Base-by-base conservation (phyloP, 2,797 vertebrate species). In the Synanceia verrucosa region DNA sequence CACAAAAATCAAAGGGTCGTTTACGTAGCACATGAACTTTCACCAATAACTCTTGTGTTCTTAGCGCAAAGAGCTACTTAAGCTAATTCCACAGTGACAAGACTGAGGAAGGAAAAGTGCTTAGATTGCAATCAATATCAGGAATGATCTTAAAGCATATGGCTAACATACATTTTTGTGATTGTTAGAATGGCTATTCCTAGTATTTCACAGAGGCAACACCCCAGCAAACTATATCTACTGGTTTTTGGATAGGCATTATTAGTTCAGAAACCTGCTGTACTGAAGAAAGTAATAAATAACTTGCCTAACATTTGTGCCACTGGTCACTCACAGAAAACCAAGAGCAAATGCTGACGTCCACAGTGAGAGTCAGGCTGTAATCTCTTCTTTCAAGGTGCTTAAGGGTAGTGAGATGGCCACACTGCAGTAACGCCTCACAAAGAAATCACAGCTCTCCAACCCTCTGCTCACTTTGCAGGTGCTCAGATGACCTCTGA, bases 401-500 rank as follows among this genome's bases (percentile, higher is more conserved):
- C 76, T 16, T 29, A 68, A 57, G 69, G 70, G 73, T 67, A 78
- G 72, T 64, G 23, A 71, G 34, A 66, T 39, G 71, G 71, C 60
- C 79, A 70, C 28, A 23, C 74, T 60, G 77, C 51, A 73, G 82
- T 29, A 43, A 23, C 23, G 59, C 62, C 28, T 74, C 61, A 14
- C 44, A 39, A 56, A 57, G 50, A 21, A 63, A 61, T 31, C 55
- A 1, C 74, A 19, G 75, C 66, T 47, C 55, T 80, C 52, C 52
- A 58, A 19, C 33, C 10, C 13, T 53, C 60, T n/a, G 58, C 37
- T 47, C 41, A 3, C 41, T 46, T 47, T 53, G 64, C 59, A 56
- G 76, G 29, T 26, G 50, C 69, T 93, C 90, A 95, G 88, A 94
- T 94, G 86, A 95, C 94, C 70, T 95, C 94, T 95, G 41, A 53